These are phyloP conservation scores for Lepus townsendii DNA, from an alignment of 2,797 vertebrate species.

Conservation along the genomic window DNA sequence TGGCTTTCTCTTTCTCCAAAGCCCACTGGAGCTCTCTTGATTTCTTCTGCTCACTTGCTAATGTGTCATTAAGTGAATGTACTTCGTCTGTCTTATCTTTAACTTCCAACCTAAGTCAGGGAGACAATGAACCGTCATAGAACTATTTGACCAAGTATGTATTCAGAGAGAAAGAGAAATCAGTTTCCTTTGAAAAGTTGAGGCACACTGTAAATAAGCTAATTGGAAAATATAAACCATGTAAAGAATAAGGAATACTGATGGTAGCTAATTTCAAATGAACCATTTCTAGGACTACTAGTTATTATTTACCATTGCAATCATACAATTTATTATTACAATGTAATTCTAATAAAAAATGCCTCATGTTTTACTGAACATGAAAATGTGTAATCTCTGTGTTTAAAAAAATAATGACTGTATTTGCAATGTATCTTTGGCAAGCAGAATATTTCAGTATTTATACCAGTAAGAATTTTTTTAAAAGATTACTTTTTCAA, in stretches of 20 bases:
- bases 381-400: neutral
- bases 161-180: neutral
- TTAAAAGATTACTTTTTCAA: conserved; percentile 4
- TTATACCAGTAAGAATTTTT: conserved; percentile 26
- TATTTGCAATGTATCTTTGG: neutral
- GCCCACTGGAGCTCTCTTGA: conserved; percentile 95
- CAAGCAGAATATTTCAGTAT: conserved; percentile 31
- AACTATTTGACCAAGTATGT: neutral
- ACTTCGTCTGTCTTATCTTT: conserved; percentile 93
- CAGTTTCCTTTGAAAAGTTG: neutral
- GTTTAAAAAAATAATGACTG: conserved; percentile 48
- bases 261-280: conserved; percentile 45
- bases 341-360: conserved; percentile 36
- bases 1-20: conserved; percentile 94
- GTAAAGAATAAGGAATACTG: neutral
- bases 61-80: conserved; percentile 92
- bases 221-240: conserved; percentile 10
- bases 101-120: conserved; percentile 91
- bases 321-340: neutral
- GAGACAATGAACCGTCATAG: conserved; percentile 21
- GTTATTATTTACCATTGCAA: conserved; percentile 32
- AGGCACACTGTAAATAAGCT: neutral
- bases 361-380: conserved; percentile 25
- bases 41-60: conserved; percentile 93
- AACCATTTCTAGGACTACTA: conserved; percentile 28